Percentiles rank a stretch among this genome's conserved stretches.
phyloP scores from a whole-genome alignment of 2,888 invertebrate genomes.

The Mamestra brassicae region DNA sequence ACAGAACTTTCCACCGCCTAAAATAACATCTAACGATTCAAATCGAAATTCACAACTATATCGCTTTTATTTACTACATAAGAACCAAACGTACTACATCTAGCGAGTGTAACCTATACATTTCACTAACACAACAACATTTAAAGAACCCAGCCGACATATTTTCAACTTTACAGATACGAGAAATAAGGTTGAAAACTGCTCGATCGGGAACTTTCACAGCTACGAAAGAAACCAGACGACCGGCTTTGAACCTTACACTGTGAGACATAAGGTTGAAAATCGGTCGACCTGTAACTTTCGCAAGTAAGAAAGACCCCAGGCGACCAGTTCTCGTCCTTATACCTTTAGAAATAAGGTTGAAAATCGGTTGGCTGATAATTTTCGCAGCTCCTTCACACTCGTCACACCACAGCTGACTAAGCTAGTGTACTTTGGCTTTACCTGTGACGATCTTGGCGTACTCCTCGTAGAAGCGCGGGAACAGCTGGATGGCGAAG shows the following conservation, averaged over 20 bases:
- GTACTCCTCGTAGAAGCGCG: constrained; percentile 92
- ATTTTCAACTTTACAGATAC: not conserved
- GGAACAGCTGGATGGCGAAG: constrained; percentile 94
- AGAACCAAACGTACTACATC: constrained; percentile 9
- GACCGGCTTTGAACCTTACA: not conserved
- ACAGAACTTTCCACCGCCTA: not conserved
- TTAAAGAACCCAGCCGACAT: not conserved
- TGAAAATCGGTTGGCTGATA: not conserved
- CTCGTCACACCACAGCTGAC: constrained; percentile 51
- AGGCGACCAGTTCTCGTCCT: not conserved
- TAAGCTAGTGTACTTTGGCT: constrained; percentile 81
- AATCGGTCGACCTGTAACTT: not conserved
- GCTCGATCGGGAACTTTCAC: not conserved
- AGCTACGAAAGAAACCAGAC: not conserved
- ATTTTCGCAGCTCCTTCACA: constrained; percentile 8
- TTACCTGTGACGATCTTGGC: constrained; percentile 89
- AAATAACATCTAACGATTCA: constrained; percentile 8
- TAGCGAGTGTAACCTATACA: constrained; percentile 38
- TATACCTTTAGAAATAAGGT: not conserved
- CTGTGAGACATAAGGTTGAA: not conserved
- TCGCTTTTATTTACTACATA: not conserved
- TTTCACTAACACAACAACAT: constrained; percentile 24
- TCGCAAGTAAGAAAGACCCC: not conserved
- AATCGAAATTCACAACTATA: constrained; percentile 13
- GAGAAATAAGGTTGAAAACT: not conserved